phyloP scores from a whole-genome alignment of 2,113 vertebrate genomes.

The Lanius ludovicianus region DNA sequence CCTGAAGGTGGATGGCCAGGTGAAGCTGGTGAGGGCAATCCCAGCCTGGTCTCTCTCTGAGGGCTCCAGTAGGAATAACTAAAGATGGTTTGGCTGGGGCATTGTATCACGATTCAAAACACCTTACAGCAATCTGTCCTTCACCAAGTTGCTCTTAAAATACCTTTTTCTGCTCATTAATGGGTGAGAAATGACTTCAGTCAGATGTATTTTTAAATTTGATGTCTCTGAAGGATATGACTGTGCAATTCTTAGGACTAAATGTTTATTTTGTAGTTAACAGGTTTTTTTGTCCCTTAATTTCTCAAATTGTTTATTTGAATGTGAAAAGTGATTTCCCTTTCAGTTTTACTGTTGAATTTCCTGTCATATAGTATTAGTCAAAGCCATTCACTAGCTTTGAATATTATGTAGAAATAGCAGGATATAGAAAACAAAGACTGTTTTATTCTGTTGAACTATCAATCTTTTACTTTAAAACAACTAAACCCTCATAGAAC shows the following conservation, averaged over 20 bases:
- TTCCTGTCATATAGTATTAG: not conserved
- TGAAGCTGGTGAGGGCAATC: too few relatives aligned
- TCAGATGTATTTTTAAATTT: not conserved
- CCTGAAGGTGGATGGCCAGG: too few relatives aligned
- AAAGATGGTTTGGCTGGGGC: too few relatives aligned
- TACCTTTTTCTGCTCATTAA: not conserved
- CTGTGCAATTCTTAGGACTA: not conserved
- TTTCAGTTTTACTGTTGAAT: not conserved
- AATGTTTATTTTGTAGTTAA: not conserved
- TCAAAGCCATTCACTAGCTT: not conserved
- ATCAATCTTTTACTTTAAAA: not conserved
- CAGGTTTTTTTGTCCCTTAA: not conserved
- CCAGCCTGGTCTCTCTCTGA: too few relatives aligned
- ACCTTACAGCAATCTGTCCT: not conserved
- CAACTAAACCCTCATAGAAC: not conserved
- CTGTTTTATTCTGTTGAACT: not conserved
- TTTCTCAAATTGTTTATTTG: not conserved
- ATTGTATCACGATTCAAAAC: too few relatives aligned
- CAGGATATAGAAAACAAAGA: not conserved
- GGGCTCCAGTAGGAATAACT: too few relatives aligned
- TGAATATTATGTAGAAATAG: not conserved
- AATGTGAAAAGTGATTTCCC: not conserved
- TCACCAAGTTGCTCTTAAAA: not conserved
- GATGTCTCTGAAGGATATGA: not conserved
- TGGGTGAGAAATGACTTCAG: not conserved